Conservation (phyloP, 1,140 invertebrate genomes). For the Temnothorax curvispinosus region DNA sequence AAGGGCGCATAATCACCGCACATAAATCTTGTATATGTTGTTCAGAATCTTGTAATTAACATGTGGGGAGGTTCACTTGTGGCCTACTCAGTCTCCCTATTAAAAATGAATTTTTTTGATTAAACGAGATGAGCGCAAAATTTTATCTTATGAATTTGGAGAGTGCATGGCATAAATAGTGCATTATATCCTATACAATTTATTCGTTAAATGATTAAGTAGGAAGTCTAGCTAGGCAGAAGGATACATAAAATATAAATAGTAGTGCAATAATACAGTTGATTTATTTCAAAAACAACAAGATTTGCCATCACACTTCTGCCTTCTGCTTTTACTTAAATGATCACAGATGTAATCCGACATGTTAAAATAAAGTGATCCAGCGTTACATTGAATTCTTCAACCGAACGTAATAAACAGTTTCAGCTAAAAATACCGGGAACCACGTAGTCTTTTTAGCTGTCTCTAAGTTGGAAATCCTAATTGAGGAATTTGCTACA, state of each 20-base stretch:
- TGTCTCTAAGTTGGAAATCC: constrained; percentile 33
- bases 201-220: too few species aligned
- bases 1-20: too few species aligned
- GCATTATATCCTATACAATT: too few species aligned
- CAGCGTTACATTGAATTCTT: background rate
- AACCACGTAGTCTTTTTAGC: constrained; percentile 36
- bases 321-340: background rate
- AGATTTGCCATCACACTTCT: background rate
- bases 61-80: too few species aligned
- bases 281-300: background rate
- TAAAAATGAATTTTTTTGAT: too few species aligned
- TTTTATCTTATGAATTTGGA: too few species aligned
- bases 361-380: background rate
- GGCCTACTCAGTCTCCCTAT: too few species aligned
- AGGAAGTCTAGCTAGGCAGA: too few species aligned
- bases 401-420: background rate
- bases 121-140: too few species aligned
- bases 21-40: too few species aligned
- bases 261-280: background rate
- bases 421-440: background rate
- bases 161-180: too few species aligned
- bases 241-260: background rate
- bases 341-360: background rate
- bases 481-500: constrained; percentile 43
- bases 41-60: too few species aligned